Evolutionary conservation across 2,113 vertebrate genomes (phyloP).

Genomic region (Budorcas taxicolor): DNA sequence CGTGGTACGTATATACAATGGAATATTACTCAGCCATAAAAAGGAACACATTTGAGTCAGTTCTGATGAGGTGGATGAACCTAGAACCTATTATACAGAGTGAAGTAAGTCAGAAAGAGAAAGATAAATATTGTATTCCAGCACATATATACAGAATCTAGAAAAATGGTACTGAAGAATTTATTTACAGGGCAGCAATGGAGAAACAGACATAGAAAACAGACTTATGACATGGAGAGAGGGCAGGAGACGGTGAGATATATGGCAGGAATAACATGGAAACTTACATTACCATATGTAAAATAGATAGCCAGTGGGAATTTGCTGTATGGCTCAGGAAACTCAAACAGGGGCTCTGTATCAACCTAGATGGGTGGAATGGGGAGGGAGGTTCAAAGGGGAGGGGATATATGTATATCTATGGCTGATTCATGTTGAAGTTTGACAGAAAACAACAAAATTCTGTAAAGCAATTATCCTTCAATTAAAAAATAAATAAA

Average conservation of each 20-base stretch:
- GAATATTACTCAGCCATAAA: neutral
- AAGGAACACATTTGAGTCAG: neutral
- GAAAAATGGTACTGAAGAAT: neutral
- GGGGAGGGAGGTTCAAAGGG: neutral
- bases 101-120: neutral
- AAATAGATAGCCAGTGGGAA: rapidly evolving
- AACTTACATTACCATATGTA: neutral
- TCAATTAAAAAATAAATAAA: neutral
- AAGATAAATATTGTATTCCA: neutral
- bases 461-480: neutral
- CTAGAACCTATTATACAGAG: neutral
- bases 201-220: neutral
- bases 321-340: neutral
- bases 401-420: neutral
- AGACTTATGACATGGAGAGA: neutral
- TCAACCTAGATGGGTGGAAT: neutral
- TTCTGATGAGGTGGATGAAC: neutral
- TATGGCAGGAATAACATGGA: neutral
- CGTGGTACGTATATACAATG: neutral
- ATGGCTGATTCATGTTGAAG: neutral
- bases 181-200: neutral
- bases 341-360: neutral
- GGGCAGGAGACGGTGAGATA: rapidly evolving
- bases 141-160: neutral
- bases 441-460: neutral